Conservation (phyloP, 2,888 invertebrate genomes). For the Atherix ibis region DNA sequence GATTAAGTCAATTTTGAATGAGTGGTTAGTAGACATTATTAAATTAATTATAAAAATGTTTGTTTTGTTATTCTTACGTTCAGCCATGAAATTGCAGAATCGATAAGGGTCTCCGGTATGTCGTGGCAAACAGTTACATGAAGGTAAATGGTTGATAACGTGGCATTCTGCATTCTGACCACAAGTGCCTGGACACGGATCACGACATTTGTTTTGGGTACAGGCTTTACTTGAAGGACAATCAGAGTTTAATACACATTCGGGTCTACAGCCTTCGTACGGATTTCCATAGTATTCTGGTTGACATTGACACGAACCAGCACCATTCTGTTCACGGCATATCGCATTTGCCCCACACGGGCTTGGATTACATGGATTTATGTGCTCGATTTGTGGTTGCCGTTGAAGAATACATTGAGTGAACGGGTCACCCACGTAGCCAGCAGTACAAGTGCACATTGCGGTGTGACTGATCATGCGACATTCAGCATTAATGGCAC, state of each 20-base stretch:
- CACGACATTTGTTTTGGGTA: conserved; percentile 53
- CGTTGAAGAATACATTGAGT: conserved; percentile 39
- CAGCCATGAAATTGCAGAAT: conserved; percentile 33
- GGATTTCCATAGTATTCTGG: conserved; percentile 60
- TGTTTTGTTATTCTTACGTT: too few species aligned
- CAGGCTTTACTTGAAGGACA: conserved; percentile 58
- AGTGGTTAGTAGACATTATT: too few species aligned
- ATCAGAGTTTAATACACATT: conserved; percentile 55
- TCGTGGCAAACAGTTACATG: conserved; percentile 47
- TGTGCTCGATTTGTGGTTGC: conserved; percentile 32
- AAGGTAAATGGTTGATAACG: conserved; percentile 53
- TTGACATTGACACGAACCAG: conserved; percentile 53
- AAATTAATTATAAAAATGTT: too few species aligned
- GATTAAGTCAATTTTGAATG: too few species aligned
- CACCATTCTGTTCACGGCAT: conserved; percentile 50
- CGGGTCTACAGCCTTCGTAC: conserved; percentile 59
- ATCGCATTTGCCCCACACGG: conserved; percentile 58
- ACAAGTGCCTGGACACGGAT: conserved; percentile 63
- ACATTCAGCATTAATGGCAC: conserved; percentile 57
- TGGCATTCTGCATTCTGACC: conserved; percentile 56
- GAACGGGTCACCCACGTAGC: conserved; percentile 56
- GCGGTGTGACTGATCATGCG: conserved; percentile 56
- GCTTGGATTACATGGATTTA: conserved; percentile 49
- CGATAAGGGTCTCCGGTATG: conserved; percentile 46
- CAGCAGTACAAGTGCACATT: conserved; percentile 47